These are phyloP conservation scores for Myrmophylax atrothorax DNA, from an alignment of 2,113 vertebrate species.

Conservation along the genomic window DNA sequence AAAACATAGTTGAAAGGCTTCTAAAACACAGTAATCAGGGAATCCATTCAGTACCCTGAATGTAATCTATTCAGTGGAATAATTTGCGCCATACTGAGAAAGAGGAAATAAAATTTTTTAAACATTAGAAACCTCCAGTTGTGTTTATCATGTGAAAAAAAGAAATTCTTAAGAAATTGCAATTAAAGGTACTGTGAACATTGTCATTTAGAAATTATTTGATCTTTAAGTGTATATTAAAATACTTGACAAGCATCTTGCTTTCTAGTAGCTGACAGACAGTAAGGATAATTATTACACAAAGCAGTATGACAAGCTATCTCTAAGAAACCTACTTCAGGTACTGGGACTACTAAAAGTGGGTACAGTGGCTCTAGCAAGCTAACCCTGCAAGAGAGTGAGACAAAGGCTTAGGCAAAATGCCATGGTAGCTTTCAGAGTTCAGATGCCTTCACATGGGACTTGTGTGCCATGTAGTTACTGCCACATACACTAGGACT, in stretches of 20 bases:
- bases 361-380: neutral
- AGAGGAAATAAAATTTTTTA: neutral
- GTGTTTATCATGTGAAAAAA: neutral
- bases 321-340: neutral
- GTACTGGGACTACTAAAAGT: neutral
- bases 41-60: neutral
- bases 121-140: neutral
- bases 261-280: neutral
- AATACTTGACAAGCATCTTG: neutral
- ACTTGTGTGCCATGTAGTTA: neutral
- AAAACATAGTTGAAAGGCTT: neutral
- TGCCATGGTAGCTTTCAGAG: neutral
- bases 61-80: neutral
- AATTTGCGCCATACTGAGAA: neutral
- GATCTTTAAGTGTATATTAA: neutral
- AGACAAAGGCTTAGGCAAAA: neutral
- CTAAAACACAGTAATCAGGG: slow-evolving; percentile 1
- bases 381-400: neutral
- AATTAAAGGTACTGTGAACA: neutral
- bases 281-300: neutral
- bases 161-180: neutral
- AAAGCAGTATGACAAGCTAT: neutral
- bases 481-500: neutral
- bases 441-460: neutral
- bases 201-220: neutral